Percentiles rank a stretch among this genome's conserved stretches.
Conservation (phyloP, 2,888 invertebrate species). For the Meteorus colon region DNA sequence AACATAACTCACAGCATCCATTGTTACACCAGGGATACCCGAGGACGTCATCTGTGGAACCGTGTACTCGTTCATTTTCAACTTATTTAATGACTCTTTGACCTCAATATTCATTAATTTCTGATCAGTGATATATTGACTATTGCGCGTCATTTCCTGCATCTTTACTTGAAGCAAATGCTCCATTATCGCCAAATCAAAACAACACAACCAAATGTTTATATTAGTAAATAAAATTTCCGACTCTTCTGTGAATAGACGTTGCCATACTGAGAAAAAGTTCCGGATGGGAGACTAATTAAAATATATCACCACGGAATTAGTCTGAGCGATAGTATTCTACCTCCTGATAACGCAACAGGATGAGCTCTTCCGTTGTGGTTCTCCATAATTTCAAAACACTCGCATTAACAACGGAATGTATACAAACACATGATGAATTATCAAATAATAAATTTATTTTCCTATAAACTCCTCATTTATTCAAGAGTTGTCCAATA, state of each 20-base stretch:
- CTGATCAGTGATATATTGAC: slow-evolving; percentile 45
- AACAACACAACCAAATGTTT: slow-evolving; percentile 33
- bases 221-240: background rate
- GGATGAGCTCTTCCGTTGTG: slow-evolving; percentile 67
- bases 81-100: slow-evolving; percentile 58
- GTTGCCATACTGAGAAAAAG: slow-evolving; percentile 47
- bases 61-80: slow-evolving; percentile 63
- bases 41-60: slow-evolving; percentile 88
- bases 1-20: slow-evolving; percentile 93
- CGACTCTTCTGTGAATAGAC: slow-evolving; percentile 46
- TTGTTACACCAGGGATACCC: slow-evolving; percentile 92
- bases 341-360: slow-evolving; percentile 60
- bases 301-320: slow-evolving; percentile 50
- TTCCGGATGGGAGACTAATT: slow-evolving; percentile 60
- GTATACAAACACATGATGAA: background rate
- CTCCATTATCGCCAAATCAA: slow-evolving; percentile 52
- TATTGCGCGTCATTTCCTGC: slow-evolving; percentile 40
- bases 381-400: slow-evolving; percentile 56
- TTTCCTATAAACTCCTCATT: background rate
- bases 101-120: slow-evolving; percentile 61
- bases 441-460: slow-evolving; percentile 23
- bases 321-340: slow-evolving; percentile 55
- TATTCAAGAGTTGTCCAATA: background rate
- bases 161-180: slow-evolving; percentile 46
- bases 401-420: slow-evolving; percentile 3